These are phyloP conservation scores for Lateolabrax maculatus DNA, from an alignment of 2,797 vertebrate genomes.

Conservation along the genomic window DNA sequence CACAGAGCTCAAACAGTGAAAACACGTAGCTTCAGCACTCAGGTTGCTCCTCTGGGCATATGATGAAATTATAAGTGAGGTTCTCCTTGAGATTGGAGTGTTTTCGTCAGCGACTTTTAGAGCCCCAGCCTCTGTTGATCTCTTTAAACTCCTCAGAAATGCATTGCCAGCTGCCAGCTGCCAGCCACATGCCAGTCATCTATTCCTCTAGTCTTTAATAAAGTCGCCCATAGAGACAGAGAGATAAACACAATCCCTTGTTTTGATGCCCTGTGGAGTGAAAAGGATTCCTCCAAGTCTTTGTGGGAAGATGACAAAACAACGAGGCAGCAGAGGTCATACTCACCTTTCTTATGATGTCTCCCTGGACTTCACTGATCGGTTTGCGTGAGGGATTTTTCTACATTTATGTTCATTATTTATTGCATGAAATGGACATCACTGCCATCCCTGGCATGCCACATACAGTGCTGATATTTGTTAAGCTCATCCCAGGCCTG, in stretches of 20 bases:
- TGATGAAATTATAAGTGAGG: slow-evolving; percentile 49
- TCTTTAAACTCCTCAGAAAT: slow-evolving; percentile 75
- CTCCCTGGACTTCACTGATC: slow-evolving; percentile 17
- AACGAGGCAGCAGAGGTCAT: slow-evolving; percentile 48
- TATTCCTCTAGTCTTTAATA: slow-evolving; percentile 69
- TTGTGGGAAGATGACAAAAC: slow-evolving; percentile 41
- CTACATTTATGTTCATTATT: slow-evolving; percentile 42
- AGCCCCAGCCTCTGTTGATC: slow-evolving; percentile 65
- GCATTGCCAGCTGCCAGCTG: slow-evolving; percentile 65
- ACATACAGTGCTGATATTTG: slow-evolving; percentile 26
- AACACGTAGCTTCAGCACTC: neutral
- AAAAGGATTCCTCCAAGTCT: slow-evolving; percentile 54
- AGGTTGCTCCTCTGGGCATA: slow-evolving; percentile 33
- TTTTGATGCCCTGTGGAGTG: slow-evolving; percentile 71
- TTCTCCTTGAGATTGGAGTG: slow-evolving; percentile 54
- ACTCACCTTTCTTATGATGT: slow-evolving; percentile 22
- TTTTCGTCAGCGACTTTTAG: slow-evolving; percentile 38
- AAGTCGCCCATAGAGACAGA: slow-evolving; percentile 64
- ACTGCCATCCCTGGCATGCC: neutral
- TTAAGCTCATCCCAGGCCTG: slow-evolving; percentile 22
- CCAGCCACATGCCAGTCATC: slow-evolving; percentile 66
- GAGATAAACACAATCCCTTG: slow-evolving; percentile 71
- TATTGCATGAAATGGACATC: neutral
- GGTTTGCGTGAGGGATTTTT: slow-evolving; percentile 5
- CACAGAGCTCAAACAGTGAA: neutral